These are phyloP conservation scores for Chaetura pelagica DNA, from an alignment of 2,113 vertebrate species.

Conservation along the genomic window DNA sequence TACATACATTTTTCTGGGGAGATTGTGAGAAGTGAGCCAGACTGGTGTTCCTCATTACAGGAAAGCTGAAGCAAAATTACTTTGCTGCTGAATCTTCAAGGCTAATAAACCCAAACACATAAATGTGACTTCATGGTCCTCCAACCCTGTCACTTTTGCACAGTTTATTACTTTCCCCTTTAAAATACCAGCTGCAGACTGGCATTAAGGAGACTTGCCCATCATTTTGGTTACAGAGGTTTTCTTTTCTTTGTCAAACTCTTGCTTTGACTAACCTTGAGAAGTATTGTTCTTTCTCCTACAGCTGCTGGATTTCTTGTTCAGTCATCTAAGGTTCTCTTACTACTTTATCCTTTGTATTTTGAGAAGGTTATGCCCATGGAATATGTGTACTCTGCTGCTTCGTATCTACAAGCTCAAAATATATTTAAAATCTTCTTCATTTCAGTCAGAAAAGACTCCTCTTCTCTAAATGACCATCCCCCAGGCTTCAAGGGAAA, in stretches of 20 bases:
- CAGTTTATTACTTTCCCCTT: conserved; percentile 16
- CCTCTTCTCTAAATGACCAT: not conserved
- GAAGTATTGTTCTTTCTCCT: not conserved
- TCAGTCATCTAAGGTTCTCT: not conserved
- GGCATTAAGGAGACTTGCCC: not conserved
- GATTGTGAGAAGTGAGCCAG: not conserved
- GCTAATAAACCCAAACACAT: not conserved
- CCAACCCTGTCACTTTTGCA: not conserved
- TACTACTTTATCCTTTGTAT: not conserved
- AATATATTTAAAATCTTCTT: not conserved
- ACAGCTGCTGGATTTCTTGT: not conserved
- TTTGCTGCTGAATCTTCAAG: not conserved
- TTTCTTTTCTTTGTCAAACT: not conserved
- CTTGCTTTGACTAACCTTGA: not conserved
- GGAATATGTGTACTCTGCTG: not conserved
- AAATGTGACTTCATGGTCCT: not conserved
- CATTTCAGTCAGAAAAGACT: not conserved
- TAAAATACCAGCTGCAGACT: not conserved
- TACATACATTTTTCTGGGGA: not conserved
- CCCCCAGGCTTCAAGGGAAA: not conserved
- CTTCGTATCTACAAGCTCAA: not conserved
- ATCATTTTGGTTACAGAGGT: not conserved
- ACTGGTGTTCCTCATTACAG: not conserved
- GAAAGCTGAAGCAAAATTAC: not conserved
- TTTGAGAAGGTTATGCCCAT: not conserved